These are phyloP conservation scores for Pempheris klunzingeri DNA, from an alignment of 2,797 vertebrate genomes.

Conservation along the genomic window DNA sequence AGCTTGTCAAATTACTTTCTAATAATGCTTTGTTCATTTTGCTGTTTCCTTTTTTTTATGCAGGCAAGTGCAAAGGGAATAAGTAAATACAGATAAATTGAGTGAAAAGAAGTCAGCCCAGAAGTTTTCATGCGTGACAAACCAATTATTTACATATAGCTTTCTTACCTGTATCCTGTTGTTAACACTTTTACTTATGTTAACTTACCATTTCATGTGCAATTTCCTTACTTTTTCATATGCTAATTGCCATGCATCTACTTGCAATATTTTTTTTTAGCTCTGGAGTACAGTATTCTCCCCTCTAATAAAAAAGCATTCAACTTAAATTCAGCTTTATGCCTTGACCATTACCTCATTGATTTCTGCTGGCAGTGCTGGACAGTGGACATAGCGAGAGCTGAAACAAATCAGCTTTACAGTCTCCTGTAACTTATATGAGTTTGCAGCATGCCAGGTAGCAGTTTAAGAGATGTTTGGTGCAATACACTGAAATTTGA, in stretches of 20 bases:
- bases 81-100: background rate
- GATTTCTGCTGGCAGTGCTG: conserved; percentile 12
- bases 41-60: background rate
- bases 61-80: background rate
- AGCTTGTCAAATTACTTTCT: conserved; percentile 23
- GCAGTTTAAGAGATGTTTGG: conserved; percentile 43
- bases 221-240: conserved; percentile 18
- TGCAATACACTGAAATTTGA: conserved; percentile 56
- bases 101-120: background rate
- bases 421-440: conserved; percentile 48
- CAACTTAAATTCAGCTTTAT: conserved; percentile 25
- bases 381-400: conserved; percentile 27
- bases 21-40: conserved; percentile 28
- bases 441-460: conserved; percentile 52
- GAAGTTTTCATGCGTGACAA: conserved; percentile 12
- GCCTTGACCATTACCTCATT: conserved; percentile 12
- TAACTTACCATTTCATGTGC: background rate
- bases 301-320: conserved; percentile 5
- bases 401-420: conserved; percentile 67
- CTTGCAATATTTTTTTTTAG: background rate
- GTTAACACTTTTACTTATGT: conserved; percentile 2
- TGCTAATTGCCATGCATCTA: conserved; percentile 15
- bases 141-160: background rate
- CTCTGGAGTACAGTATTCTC: background rate
- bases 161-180: conserved; percentile 14